Conservation (phyloP, 2,888 invertebrate genomes). For the Heteromurus nitidus region DNA sequence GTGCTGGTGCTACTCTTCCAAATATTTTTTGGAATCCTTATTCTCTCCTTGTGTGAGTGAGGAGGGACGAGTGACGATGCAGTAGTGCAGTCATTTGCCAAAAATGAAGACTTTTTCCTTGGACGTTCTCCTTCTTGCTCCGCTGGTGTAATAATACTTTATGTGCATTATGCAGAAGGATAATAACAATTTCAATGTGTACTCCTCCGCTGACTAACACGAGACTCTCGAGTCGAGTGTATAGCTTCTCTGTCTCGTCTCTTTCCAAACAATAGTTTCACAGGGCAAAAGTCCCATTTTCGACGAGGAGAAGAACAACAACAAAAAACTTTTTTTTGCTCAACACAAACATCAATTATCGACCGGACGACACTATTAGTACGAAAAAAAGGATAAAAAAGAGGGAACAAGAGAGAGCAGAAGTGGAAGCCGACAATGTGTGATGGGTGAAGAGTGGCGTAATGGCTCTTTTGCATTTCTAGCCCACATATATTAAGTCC, state of each 20-base stretch:
- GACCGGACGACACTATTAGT: conserved; percentile 48
- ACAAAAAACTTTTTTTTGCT: background rate
- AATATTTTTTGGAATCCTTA: too few relatives aligned
- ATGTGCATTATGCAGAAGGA: conserved; percentile 35
- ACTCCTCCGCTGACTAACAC: too few relatives aligned
- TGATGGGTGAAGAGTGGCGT: background rate
- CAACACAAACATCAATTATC: conserved; percentile 64
- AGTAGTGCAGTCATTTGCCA: background rate
- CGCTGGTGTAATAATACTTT: conserved; percentile 31
- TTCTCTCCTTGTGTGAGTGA: too few relatives aligned
- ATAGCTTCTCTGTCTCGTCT: too few relatives aligned
- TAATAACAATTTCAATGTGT: conserved; percentile 1
- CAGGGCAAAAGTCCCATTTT: background rate
- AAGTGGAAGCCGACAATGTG: conserved; percentile 15
- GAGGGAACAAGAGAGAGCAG: too few relatives aligned
- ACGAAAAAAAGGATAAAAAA: conserved; percentile 5
- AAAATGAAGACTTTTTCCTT: background rate
- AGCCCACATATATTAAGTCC: background rate
- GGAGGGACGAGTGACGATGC: too few relatives aligned
- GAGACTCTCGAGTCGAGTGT: too few relatives aligned
- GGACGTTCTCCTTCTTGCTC: background rate
- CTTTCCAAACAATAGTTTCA: too few relatives aligned
- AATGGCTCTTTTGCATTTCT: conserved; percentile 25
- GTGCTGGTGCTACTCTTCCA: background rate
- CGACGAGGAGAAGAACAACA: background rate